Percentiles rank a stretch among this genome's conserved stretches.
phyloP scores from a whole-genome alignment of 2,113 vertebrate genomes.

The Nerophis ophidion region DNA sequence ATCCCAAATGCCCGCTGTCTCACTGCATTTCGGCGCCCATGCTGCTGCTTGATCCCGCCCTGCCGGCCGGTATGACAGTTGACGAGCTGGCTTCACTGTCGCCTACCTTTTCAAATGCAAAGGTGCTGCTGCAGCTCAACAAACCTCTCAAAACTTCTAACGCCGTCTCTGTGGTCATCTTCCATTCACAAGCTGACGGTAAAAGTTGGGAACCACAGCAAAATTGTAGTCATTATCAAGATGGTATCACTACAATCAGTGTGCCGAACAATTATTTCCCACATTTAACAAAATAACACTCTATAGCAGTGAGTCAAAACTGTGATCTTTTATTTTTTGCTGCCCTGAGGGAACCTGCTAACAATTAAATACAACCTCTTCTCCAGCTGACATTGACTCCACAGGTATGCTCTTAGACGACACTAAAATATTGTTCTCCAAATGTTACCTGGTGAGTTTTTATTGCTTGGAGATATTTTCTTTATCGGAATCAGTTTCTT shows the following conservation, averaged over 20 bases:
- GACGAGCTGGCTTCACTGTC: slow-evolving; percentile 81
- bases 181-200: slow-evolving; percentile 84
- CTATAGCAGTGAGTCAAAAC: too few relatives aligned
- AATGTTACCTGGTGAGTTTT: slow-evolving; percentile 87
- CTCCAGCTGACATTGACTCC: slow-evolving; percentile 81
- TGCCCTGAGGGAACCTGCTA: too few relatives aligned
- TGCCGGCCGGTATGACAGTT: slow-evolving; percentile 78
- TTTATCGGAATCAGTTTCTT: too few relatives aligned
- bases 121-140: slow-evolving; percentile 79
- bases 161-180: slow-evolving; percentile 81
- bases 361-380: too few relatives aligned
- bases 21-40: slow-evolving; percentile 90
- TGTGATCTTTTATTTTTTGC: too few relatives aligned
- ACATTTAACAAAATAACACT: too few relatives aligned
- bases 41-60: slow-evolving; percentile 83
- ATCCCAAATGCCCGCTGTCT: slow-evolving; percentile 89
- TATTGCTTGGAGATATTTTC: background rate
- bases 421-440: slow-evolving; percentile 76
- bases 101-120: slow-evolving; percentile 75
- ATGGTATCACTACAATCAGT: too few relatives aligned
- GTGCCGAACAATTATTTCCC: too few relatives aligned
- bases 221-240: too few relatives aligned
- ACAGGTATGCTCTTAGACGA: slow-evolving; percentile 69
- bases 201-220: slow-evolving; percentile 18
- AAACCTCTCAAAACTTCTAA: slow-evolving; percentile 81